Evolutionary conservation across 2,797 vertebrate species (phyloP).

Genomic region (Iguana delicatissima): DNA sequence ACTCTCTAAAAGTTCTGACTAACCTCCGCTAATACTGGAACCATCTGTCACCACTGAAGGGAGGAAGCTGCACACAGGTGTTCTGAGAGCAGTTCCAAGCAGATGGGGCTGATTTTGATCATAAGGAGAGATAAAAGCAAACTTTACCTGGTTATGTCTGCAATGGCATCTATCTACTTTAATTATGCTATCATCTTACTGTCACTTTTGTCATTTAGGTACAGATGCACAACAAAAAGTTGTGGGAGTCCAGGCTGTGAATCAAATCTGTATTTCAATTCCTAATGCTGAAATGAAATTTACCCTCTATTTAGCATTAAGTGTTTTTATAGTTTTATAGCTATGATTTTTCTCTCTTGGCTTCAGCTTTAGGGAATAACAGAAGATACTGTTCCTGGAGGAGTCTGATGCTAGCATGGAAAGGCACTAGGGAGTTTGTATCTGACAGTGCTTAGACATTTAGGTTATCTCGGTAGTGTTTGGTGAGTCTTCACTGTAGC

Average conservation of each 20-base stretch:
- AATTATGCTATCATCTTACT: background rate
- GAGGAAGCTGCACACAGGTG: too few relatives aligned
- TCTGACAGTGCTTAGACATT: background rate
- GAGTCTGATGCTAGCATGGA: background rate
- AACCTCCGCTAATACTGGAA: too few relatives aligned
- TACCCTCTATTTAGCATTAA: background rate
- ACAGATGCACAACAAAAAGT: background rate
- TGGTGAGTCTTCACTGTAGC: background rate
- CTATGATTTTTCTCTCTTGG: background rate
- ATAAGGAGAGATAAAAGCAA: background rate
- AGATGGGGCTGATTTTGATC: background rate
- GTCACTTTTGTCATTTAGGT: background rate
- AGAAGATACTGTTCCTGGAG: background rate
- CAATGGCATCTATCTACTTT: background rate
- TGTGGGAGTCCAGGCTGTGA: background rate
- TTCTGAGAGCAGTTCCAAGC: background rate
- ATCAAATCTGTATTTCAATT: background rate
- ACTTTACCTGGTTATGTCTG: background rate
- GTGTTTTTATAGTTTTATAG: background rate
- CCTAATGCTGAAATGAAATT: background rate
- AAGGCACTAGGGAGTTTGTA: background rate
- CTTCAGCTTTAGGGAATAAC: background rate
- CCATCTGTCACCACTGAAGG: too few relatives aligned
- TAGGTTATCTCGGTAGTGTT: background rate
- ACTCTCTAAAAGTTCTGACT: background rate